These are phyloP conservation scores for Watsonalla binaria DNA, from an alignment of 2,888 invertebrate species.

Conservation along the genomic window DNA sequence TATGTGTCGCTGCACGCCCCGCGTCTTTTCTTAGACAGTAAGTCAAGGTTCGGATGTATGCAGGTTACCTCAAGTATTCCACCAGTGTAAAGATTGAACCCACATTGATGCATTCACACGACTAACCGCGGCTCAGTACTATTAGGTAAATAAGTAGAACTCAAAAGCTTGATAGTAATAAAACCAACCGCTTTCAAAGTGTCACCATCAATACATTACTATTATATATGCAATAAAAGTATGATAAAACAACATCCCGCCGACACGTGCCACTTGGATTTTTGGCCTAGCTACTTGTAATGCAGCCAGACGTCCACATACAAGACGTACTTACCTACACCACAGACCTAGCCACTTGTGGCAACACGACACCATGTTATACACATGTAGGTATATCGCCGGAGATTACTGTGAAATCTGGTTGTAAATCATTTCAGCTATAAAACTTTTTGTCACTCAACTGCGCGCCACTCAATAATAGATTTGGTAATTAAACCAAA, in stretches of 20 bases:
- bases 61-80: no score
- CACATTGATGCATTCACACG: no score
- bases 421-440: constrained; percentile 59
- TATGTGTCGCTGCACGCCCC: no score
- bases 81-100: no score
- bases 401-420: constrained; percentile 55
- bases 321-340: constrained; percentile 11
- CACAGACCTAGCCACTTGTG: constrained; percentile 6
- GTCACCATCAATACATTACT: constrained; percentile 3
- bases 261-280: constrained; percentile 20
- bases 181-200: no score
- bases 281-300: not conserved
- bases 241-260: constrained; percentile 20
- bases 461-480: constrained; percentile 14
- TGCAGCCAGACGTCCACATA: constrained; percentile 20
- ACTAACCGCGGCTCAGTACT: no score
- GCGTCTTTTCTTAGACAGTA: no score
- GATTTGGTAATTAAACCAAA: constrained; percentile 4
- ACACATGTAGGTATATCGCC: constrained; percentile 31
- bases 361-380: constrained; percentile 9
- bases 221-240: no score
- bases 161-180: no score
- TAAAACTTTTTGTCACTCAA: constrained; percentile 63
- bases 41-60: no score
- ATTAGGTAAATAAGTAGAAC: no score